Evolutionary conservation across 2,113 vertebrate genomes (phyloP), one percentile per base, ranked within the genome.

Genomic region (Oryzias woworae): DNA sequence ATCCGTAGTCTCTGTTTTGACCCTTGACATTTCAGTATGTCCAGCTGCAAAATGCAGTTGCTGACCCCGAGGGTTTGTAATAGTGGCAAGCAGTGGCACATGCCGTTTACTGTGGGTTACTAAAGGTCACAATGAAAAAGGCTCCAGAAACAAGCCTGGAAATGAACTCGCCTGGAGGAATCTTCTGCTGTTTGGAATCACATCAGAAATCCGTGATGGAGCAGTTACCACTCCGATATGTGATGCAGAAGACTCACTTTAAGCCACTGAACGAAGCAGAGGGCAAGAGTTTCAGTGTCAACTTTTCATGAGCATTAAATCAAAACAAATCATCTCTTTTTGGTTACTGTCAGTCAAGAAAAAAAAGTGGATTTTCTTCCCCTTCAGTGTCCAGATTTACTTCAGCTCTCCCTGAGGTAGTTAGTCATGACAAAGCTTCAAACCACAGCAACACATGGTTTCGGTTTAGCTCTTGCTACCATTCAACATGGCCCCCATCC

Each of bases 401-500:
- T 26, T 54, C 28, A 7, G 71, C 59, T 69, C 66, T 84, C 82
- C 83, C 80, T 66, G 58, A 83, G 71, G 85, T 81, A 77, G 82
- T 88, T 89, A 86, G 85, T 86, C 83, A 78, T 74, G 84, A 83
- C 82, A 84, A 78, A 61, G 56, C 58, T 73, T 66, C 78, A 73
- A 67, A 84, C 88, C 85, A 62, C 83, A 85, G 66, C 62, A 56
- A 78, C 85, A 89, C 81, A 88, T 91, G 90, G 85, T 91, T 91
- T 84, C 44, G 85, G 84, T 91, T 91, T 87, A 80, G 76, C 61
- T 31, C 49, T 62, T 17, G 82, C 86, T 89, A 88, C 90, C 78
- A 81, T 89, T 82, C 72, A 88, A 81, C 79, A 82, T 81, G 80
- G 69, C 60, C 80, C 71, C 62, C 78, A 80, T 82, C 69, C 61